Conservation (phyloP, 1,140 invertebrate genomes). For the Cephus cinctus region DNA sequence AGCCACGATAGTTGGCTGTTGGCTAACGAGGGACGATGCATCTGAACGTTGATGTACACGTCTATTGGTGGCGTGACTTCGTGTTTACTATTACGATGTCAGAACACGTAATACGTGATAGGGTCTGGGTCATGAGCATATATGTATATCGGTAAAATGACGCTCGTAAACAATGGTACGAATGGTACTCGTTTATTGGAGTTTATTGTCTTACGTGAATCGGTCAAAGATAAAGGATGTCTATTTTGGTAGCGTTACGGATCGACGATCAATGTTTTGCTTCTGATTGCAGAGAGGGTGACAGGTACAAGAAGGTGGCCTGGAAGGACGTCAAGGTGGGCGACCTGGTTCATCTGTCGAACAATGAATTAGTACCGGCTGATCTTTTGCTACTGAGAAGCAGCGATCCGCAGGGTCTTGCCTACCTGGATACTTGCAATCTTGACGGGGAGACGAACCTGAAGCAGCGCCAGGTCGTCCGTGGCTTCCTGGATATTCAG, state of each 20-base stretch:
- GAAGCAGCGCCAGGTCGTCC: slow-evolving; percentile 88
- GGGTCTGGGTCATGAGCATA: too few species aligned
- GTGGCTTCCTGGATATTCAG: slow-evolving; percentile 66
- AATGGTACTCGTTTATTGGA: background rate
- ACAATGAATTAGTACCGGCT: slow-evolving; percentile 95
- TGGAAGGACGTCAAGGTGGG: slow-evolving; percentile 93
- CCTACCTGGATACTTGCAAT: slow-evolving; percentile 97
- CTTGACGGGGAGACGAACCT: slow-evolving; percentile 99
- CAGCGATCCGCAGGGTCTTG: slow-evolving; percentile 91
- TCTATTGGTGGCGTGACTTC: too few species aligned
- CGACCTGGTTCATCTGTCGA: slow-evolving; percentile 93
- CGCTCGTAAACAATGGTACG: background rate
- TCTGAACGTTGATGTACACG: too few species aligned
- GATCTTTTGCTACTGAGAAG: slow-evolving; percentile 88
- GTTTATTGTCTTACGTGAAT: background rate
- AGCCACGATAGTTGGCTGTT: too few species aligned
- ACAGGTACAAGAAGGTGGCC: slow-evolving; percentile 79
- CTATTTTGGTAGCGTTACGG: background rate
- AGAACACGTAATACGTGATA: too few species aligned
- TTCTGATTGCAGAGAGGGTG: slow-evolving; percentile 68
- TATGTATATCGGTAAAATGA: background rate
- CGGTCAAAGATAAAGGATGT: background rate
- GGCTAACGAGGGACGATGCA: too few species aligned
- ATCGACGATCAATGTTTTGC: slow-evolving; percentile 16
- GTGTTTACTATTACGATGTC: too few species aligned